A percentile compares a stretch with the other conserved stretches of the same genome.
These are phyloP conservation scores for Sesia bembeciformis DNA, from an alignment of 2,888 invertebrate genomes.

Conservation along the genomic window DNA sequence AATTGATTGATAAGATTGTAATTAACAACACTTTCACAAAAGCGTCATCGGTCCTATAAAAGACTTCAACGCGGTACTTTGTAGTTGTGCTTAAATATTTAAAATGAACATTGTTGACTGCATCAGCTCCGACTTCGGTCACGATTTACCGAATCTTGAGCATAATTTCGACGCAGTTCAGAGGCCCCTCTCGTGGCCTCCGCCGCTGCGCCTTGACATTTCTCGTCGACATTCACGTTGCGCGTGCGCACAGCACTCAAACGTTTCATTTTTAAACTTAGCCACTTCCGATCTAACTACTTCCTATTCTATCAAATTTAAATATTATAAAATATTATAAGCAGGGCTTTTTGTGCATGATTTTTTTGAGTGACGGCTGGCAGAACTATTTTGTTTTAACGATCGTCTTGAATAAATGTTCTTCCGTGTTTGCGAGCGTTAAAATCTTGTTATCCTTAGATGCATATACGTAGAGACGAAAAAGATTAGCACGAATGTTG, in stretches of 20 bases:
- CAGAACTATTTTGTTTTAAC: background rate
- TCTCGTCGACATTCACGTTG: slow-evolving; percentile 36
- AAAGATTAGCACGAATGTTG: no score
- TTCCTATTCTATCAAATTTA: slow-evolving; percentile 40
- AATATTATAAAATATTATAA: background rate
- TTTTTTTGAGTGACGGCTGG: background rate
- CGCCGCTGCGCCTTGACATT: slow-evolving; percentile 51
- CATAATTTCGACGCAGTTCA: slow-evolving; percentile 6
- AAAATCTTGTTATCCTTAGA: no score
- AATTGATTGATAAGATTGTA: no score
- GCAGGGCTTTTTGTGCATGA: background rate
- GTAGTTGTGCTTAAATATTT: no score
- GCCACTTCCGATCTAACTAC: slow-evolving; percentile 58
- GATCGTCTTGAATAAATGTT: background rate
- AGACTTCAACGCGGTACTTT: no score
- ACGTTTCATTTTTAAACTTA: slow-evolving; percentile 57
- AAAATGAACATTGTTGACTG: background rate
- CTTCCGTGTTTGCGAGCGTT: background rate
- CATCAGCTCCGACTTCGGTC: background rate
- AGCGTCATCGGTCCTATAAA: no score
- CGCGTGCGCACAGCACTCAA: slow-evolving; percentile 46
- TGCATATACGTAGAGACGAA: no score
- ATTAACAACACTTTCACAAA: no score
- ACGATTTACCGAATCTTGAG: background rate
- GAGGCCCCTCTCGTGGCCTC: slow-evolving; percentile 22